These are phyloP conservation scores for Porites lutea DNA, from an alignment of 64 coral and sea anemone species.

Conservation along the genomic window DNA sequence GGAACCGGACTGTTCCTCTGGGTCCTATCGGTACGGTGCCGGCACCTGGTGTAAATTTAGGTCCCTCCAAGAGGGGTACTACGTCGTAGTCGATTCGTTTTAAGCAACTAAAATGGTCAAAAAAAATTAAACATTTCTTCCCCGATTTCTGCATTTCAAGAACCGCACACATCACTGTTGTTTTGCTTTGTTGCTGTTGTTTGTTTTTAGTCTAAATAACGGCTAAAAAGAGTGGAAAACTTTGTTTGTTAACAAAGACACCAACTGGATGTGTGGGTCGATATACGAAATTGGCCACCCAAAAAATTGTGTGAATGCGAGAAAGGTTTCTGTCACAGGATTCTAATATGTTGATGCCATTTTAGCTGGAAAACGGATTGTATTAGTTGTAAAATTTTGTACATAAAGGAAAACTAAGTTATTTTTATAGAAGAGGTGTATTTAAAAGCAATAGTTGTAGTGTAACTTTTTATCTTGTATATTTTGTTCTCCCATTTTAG, in stretches of 20 bases:
- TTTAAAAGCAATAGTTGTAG: slow-evolving; percentile 22
- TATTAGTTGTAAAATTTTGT: slow-evolving; percentile 17
- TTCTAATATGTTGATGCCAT: not conserved
- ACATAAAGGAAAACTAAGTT: slow-evolving; percentile 21
- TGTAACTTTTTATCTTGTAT: too few relatives aligned
- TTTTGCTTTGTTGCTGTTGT: too few relatives aligned
- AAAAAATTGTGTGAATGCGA: not conserved
- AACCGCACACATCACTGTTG: not conserved
- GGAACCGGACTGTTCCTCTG: slow-evolving; percentile 65
- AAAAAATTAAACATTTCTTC: not conserved
- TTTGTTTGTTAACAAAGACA: too few relatives aligned
- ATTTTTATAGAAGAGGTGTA: slow-evolving; percentile 39
- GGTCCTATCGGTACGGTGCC: slow-evolving; percentile 58
- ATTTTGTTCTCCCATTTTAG: too few relatives aligned
- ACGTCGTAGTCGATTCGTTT: slow-evolving; percentile 8
- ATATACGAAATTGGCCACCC: too few relatives aligned
- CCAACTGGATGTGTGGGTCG: too few relatives aligned
- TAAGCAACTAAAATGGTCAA: slow-evolving; percentile 3
- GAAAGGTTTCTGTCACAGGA: not conserved
- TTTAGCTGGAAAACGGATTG: not conserved
- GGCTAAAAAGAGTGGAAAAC: too few relatives aligned
- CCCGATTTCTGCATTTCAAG: not conserved
- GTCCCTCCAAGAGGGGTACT: slow-evolving; percentile 24
- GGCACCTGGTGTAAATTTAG: slow-evolving; percentile 31
- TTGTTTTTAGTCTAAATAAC: too few relatives aligned